These are phyloP conservation scores for Archilochus colubris DNA, from an alignment of 2,113 vertebrate genomes.

Conservation along the genomic window DNA sequence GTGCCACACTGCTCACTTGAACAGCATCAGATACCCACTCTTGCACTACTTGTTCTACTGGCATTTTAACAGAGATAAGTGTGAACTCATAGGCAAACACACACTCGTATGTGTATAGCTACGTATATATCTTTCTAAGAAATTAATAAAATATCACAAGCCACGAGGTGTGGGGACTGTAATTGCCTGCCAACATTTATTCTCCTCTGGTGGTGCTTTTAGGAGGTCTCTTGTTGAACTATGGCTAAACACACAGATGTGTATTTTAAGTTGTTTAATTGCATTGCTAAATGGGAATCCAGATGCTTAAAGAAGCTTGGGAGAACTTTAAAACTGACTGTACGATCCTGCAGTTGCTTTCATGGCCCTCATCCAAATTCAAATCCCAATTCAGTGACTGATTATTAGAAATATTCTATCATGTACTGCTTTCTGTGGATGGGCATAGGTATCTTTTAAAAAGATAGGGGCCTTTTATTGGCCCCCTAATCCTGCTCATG, in stretches of 20 bases:
- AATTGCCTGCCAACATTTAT: rapidly evolving
- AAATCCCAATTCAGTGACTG: background rate
- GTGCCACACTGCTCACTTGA: background rate
- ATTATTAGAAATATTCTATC: background rate
- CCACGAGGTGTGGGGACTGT: background rate
- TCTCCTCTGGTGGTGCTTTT: background rate
- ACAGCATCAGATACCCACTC: background rate
- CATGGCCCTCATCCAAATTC: background rate
- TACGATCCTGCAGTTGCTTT: background rate
- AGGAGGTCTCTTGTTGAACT: background rate
- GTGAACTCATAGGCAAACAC: background rate
- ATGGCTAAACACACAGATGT: background rate
- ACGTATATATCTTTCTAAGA: background rate
- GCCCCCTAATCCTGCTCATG: too few relatives aligned
- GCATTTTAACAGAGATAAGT: background rate
- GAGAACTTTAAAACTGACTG: background rate
- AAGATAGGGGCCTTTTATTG: background rate
- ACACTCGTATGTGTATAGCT: too few relatives aligned
- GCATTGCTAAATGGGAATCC: background rate
- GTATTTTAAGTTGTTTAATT: background rate
- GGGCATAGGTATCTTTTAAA: background rate
- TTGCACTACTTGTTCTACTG: background rate
- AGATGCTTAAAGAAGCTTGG: background rate
- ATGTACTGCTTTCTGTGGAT: background rate
- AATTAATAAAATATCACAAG: background rate